Percentiles rank a stretch among this genome's conserved stretches.
Evolutionary conservation across 2,113 vertebrate genomes (phyloP).

Genomic region (Nycticryphes semicollaris): DNA sequence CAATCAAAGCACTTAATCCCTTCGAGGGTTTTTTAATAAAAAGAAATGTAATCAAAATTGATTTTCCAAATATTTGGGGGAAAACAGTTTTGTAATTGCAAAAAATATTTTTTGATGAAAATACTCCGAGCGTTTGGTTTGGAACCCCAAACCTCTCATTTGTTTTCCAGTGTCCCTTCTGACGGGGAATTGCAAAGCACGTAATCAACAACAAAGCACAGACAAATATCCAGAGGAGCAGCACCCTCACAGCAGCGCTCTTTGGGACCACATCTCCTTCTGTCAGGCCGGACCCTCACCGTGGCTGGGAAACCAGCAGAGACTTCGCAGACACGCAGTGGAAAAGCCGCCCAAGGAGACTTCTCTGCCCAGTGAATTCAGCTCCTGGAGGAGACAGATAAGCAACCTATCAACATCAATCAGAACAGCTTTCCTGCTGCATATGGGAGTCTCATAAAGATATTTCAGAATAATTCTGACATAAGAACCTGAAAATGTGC

Average conservation of each 20-base stretch:
- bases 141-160: not conserved
- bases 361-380: not conserved
- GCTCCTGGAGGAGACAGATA: not conserved
- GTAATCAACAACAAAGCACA: not conserved
- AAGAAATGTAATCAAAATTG: not conserved
- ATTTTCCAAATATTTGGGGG: not conserved
- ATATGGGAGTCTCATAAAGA: not conserved
- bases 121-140: not conserved
- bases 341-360: not conserved
- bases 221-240: not conserved
- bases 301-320: not conserved
- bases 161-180: not conserved
- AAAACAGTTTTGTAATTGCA: not conserved
- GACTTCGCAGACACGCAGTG: no score
- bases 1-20: not conserved
- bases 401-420: rapidly evolving
- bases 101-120: not conserved
- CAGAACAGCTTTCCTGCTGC: not conserved
- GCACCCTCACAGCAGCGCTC: not conserved
- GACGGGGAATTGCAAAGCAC: not conserved
- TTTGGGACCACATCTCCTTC: not conserved
- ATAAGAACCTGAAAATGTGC: not conserved
- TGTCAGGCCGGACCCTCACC: not conserved
- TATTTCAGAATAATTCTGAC: not conserved
- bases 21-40: not conserved